A percentile compares a stretch with the other conserved stretches of the same genome.
Conservation (phyloP, 2,113 vertebrate genomes). For the Ameiurus melas region DNA sequence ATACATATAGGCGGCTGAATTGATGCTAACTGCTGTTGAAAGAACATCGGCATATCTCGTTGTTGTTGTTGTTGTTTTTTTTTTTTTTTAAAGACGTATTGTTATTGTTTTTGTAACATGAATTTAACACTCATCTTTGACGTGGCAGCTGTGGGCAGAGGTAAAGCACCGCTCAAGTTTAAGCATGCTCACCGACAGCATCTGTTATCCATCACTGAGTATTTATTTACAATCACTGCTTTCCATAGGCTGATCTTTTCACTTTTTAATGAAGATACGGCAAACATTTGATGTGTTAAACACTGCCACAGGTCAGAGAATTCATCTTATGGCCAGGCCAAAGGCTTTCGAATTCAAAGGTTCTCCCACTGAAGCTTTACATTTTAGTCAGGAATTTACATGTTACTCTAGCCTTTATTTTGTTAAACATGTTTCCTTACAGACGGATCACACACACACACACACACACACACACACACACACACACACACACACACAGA, state of each 20-base stretch:
- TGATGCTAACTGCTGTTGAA: not conserved
- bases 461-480: not conserved
- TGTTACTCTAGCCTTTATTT: not conserved
- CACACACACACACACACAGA: not conserved
- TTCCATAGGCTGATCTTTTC: not conserved
- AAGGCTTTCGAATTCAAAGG: not conserved
- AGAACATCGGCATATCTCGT: too few species aligned
- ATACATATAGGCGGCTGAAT: not conserved
- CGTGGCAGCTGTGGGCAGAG: slow-evolving; percentile 68
- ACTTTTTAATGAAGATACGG: not conserved
- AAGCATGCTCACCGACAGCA: not conserved
- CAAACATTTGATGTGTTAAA: slow-evolving; percentile 28
- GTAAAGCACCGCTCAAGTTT: not conserved
- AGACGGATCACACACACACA: not conserved
- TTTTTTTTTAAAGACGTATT: slow-evolving; percentile 25
- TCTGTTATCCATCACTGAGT: not conserved
- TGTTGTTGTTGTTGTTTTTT: not conserved
- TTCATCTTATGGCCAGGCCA: not conserved
- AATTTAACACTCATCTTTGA: slow-evolving; percentile 67
- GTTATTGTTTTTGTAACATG: not conserved
- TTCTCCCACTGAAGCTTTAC: not conserved
- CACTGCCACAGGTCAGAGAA: not conserved
- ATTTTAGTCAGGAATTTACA: not conserved
- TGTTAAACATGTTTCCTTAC: not conserved
- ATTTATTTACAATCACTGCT: not conserved